phyloP scores from a whole-genome alignment of 2,797 vertebrate species.

The Siniperca obscura region DNA sequence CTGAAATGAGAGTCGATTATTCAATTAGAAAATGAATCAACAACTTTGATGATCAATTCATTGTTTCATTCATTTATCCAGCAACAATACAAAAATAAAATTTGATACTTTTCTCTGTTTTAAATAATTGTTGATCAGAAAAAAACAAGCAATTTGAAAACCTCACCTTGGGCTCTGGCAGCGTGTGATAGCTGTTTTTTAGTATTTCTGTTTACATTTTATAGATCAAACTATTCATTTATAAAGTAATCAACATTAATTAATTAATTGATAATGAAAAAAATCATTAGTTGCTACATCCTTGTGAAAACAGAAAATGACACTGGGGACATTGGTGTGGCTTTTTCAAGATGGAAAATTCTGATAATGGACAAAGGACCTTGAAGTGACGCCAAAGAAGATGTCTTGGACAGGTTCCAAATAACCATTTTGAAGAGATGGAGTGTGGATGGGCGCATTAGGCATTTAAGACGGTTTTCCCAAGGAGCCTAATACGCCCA shows the following conservation, averaged over 20 bases:
- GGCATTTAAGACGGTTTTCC: no score
- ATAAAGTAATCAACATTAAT: neutral
- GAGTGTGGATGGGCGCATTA: no score
- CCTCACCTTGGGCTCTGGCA: neutral
- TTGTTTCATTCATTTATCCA: neutral
- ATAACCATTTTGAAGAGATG: no score
- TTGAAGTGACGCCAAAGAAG: neutral
- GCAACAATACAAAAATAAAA: neutral
- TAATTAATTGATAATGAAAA: neutral
- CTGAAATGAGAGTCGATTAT: neutral
- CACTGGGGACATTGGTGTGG: neutral
- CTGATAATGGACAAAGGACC: neutral
- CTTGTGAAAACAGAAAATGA: neutral
- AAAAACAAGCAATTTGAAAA: neutral
- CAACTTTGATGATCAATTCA: neutral
- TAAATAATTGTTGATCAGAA: neutral
- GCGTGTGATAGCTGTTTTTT: neutral
- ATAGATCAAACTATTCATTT: neutral
- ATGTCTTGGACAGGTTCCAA: neutral
- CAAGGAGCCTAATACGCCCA: neutral
- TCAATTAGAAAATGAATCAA: neutral
- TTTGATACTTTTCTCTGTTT: neutral
- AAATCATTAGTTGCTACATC: neutral
- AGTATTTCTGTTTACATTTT: neutral
- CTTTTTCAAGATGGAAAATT: neutral